A percentile compares a stretch with the other conserved stretches of the same genome.
Conservation (phyloP, 2,113 vertebrate species). For the Dendropsophus ebraccatus region DNA sequence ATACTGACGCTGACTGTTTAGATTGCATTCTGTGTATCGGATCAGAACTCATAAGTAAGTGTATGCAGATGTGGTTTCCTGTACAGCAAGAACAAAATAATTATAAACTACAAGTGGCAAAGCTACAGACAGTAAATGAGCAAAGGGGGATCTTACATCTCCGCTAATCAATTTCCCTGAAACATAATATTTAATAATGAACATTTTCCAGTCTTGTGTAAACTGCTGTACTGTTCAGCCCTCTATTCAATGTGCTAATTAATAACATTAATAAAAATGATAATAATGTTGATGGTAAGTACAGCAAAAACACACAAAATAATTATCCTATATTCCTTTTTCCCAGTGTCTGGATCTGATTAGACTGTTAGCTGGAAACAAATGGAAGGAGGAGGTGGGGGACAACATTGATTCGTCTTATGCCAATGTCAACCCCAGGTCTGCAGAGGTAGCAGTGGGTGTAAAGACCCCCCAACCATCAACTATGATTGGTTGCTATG, state of each 20-base stretch:
- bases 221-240: background rate
- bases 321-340: too few relatives aligned
- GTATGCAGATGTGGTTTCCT: background rate
- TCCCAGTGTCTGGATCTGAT: too few relatives aligned
- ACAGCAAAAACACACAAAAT: background rate
- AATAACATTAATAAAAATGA: background rate
- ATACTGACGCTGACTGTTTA: background rate
- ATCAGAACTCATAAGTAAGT: background rate
- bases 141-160: background rate
- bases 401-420: too few relatives aligned
- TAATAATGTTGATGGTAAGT: background rate
- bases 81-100: background rate
- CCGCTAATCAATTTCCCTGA: background rate
- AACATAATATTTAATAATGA: background rate
- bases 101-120: background rate
- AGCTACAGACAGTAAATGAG: background rate
- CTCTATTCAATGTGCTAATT: background rate
- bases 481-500: too few relatives aligned
- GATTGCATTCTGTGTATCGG: background rate
- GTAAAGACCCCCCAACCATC: too few relatives aligned
- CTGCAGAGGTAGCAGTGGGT: too few relatives aligned
- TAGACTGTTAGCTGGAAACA: too few relatives aligned
- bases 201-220: background rate
- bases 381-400: too few relatives aligned
- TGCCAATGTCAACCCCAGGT: too few relatives aligned